A percentile compares a stretch with the other conserved stretches of the same genome.
Evolutionary conservation across 2,113 vertebrate genomes (phyloP).

Genomic region (Argyrosomus japonicus): DNA sequence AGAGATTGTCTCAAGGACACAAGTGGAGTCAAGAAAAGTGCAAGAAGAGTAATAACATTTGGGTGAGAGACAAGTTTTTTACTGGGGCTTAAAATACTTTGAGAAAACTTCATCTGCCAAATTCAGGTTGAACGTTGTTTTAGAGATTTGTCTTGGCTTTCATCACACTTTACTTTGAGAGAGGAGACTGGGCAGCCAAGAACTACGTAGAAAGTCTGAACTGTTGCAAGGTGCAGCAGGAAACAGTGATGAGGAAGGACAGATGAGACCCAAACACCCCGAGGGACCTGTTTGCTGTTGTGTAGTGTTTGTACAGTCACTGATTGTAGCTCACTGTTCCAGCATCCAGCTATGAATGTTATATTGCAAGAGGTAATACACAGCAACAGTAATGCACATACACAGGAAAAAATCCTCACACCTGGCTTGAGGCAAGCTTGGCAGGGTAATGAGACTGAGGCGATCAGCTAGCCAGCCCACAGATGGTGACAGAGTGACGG

Average conservation of each 20-base stretch:
- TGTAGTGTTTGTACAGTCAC: slow-evolving; percentile 31
- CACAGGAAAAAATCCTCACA: slow-evolving; percentile 18
- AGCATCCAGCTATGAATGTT: slow-evolving; percentile 5
- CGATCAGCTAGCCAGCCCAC: slow-evolving; percentile 28
- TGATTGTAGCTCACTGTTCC: slow-evolving; percentile 18
- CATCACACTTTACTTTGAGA: slow-evolving; percentile 4
- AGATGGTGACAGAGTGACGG: slow-evolving; percentile 53
- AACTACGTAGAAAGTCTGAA: slow-evolving; percentile 23
- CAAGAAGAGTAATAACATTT: background rate
- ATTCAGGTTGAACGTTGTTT: background rate
- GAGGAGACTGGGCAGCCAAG: slow-evolving; percentile 15
- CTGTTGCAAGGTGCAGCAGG: slow-evolving; percentile 19
- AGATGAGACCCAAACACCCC: slow-evolving; percentile 2
- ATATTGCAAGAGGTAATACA: slow-evolving; percentile 5
- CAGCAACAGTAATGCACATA: background rate
- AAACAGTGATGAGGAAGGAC: slow-evolving; percentile 28
- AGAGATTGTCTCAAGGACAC: background rate
- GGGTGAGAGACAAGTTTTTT: background rate
- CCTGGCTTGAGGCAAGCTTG: slow-evolving; percentile 53
- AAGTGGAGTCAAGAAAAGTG: background rate
- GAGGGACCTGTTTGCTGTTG: slow-evolving; percentile 32
- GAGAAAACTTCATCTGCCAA: background rate
- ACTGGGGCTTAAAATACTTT: background rate
- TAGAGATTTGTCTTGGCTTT: slow-evolving; percentile 13
- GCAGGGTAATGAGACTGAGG: slow-evolving; percentile 48